Evolutionary conservation across 2,113 vertebrate species (phyloP), one percentile per base, ranked within the genome.

Genomic region (Delphinapterus leucas): DNA sequence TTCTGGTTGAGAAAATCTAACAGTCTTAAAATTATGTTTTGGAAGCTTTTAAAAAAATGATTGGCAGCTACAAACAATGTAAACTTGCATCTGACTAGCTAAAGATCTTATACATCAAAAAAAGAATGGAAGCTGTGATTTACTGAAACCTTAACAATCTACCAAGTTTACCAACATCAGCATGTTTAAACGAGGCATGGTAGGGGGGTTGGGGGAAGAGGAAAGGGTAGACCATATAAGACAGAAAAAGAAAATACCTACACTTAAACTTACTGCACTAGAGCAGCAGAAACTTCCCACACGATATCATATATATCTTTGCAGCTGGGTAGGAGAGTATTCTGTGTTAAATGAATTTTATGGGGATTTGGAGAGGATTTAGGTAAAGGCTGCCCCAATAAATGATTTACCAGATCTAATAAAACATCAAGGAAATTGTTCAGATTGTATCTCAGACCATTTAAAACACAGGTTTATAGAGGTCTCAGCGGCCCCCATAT

Each of bases 341-440:
- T 98, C 98, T 98, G 96, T 97, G 97, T 98, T 98, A 98, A 98
- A 98, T 97, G 97, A 88, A 91, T 98, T 98, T 98, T 98, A 98
- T 98, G 92, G 68, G 95, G 77, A 98, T 98, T 98, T 98, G 97
- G 97, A 98, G 96, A 98, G 97, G 95, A 98, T 98, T 98, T 98
- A 96, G 92, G 98, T 97, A 98, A 98, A 98, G 97, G 87, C 93
- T 96, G 44, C 92, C 94, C 97, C 96, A 98, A 98, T 98, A 98
- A 98, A 98, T 98, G 79, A 98, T 98, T 99, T 99, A 98, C 98
- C 98, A 98, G 97, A 82, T 96, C 83, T 97, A 98, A 97, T 99
- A 98, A 99, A 98, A 98, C 98, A 99, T 98, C 98, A 99, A 98
- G 98, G 98, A 98, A 98, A 98, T 98, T 98, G 96, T 98, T 98